phyloP scores from a whole-genome alignment of 2,113 vertebrate genomes.

The Leptocoma aspasia region DNA sequence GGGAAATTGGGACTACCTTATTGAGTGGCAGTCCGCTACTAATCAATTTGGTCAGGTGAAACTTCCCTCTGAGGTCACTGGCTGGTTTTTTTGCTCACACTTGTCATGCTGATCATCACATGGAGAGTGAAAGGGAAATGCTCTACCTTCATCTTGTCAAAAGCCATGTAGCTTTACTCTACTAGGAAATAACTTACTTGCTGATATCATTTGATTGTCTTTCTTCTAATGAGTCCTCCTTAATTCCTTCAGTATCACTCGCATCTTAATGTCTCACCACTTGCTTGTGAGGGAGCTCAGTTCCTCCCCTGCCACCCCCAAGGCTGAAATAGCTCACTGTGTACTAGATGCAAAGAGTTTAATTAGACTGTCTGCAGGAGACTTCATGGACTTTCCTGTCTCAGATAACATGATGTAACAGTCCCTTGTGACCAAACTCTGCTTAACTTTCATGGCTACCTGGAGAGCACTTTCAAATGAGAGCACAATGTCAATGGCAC shows the following conservation, averaged over 20 bases:
- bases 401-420: background rate
- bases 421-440: background rate
- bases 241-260: background rate
- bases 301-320: background rate
- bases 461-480: background rate
- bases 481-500: background rate
- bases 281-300: background rate
- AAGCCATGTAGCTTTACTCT: background rate
- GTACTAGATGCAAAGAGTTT: background rate
- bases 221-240: background rate
- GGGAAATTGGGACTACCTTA: background rate
- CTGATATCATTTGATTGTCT: background rate
- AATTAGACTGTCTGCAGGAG: background rate
- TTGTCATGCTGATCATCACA: background rate
- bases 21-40: background rate
- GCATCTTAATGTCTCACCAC: background rate
- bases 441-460: background rate
- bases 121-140: background rate
- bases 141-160: background rate
- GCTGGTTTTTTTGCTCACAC: background rate
- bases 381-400: background rate
- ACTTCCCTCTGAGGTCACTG: background rate
- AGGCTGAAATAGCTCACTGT: background rate
- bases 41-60: background rate
- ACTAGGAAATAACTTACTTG: background rate